Evolutionary conservation across 2,888 invertebrate genomes (phyloP).

Genomic region (Ametastegia equiseti): DNA sequence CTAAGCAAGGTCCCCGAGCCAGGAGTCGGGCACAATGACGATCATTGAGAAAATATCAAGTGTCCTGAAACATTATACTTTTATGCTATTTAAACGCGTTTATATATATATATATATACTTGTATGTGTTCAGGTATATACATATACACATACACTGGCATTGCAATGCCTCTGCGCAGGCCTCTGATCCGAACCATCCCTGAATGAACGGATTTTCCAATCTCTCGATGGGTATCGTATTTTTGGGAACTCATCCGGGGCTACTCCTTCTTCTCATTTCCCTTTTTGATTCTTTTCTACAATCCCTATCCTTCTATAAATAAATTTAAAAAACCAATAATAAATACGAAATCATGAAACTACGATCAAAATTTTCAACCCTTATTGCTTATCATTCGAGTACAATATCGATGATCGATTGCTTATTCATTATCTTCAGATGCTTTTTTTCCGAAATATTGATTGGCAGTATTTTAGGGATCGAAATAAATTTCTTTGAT

Average conservation of each 20-base stretch:
- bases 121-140: no score
- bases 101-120: conserved; percentile 10
- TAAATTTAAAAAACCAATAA: background rate
- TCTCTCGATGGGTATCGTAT: conserved; percentile 27
- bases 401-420: no score
- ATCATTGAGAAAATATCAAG: conserved; percentile 75
- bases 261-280: background rate
- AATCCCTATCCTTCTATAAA: background rate
- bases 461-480: no score
- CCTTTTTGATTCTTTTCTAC: background rate
- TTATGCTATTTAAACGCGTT: conserved; percentile 69
- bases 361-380: no score
- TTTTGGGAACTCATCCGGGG: conserved; percentile 7
- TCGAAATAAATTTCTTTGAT: no score
- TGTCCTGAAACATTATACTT: conserved; percentile 74
- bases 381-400: no score
- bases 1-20: background rate
- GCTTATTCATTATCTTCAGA: no score
- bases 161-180: background rate
- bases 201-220: conserved; percentile 34
- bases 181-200: background rate
- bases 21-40: conserved; percentile 67
- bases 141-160: background rate
- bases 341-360: background rate
- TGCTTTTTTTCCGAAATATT: no score